phyloP scores from a whole-genome alignment of 2,888 invertebrate species.

The Aphrophora alni region DNA sequence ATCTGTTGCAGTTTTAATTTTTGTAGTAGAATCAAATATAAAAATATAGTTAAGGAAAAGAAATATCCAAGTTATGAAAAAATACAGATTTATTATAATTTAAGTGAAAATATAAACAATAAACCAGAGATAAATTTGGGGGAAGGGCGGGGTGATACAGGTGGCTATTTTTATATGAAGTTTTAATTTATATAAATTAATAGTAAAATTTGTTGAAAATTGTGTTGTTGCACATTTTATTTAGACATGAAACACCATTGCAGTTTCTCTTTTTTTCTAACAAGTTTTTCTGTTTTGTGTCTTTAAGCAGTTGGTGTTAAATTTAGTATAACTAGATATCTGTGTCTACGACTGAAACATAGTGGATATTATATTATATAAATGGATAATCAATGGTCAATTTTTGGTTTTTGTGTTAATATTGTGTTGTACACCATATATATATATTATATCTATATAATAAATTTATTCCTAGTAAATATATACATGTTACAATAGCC shows the following conservation, averaged over 20 bases:
- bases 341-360: not conserved
- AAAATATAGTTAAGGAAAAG: not conserved
- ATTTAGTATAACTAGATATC: not conserved
- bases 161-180: conserved; percentile 4
- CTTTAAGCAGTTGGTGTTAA: not conserved
- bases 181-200: not conserved
- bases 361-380: conserved; percentile 2
- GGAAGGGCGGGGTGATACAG: not conserved
- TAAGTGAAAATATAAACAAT: not conserved
- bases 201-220: not conserved
- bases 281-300: not conserved
- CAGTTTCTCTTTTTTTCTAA: not conserved
- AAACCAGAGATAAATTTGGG: not conserved
- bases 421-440: conserved; percentile 7
- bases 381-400: not conserved
- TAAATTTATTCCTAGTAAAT: conserved; percentile 1
- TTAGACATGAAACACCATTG: not conserved
- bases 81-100: not conserved
- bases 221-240: conserved; percentile 1
- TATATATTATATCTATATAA: not conserved
- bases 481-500: not conserved
- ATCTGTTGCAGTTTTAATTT: not conserved
- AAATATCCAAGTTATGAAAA: conserved; percentile 2
- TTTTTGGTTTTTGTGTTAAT: not conserved
- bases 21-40: conserved; percentile 3